Base-by-base conservation (phyloP, 2,113 vertebrate species). In the Pelecanus crispus region DNA sequence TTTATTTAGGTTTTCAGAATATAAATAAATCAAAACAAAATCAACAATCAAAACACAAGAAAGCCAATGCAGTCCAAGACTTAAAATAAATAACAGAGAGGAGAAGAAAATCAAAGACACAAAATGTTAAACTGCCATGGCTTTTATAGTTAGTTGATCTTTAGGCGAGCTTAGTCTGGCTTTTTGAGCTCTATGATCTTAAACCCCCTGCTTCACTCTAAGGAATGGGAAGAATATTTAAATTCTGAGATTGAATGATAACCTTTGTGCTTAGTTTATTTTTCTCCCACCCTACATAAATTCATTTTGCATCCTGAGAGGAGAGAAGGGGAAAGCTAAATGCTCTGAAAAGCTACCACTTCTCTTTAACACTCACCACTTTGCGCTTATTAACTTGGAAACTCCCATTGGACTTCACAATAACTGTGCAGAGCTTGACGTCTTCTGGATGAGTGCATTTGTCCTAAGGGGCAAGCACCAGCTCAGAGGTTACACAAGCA, bases 391-490 rank as follows among this genome's bases (percentile, higher is more conserved):
- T 99, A 98, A 98, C 98, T 96, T 99, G 99, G 98, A 99, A 99
- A 95, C 98, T 99, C 97, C 99, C 99, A 94, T 99, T 99, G 98
- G 99, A 98, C 98, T 99, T 99, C 96, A 99, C 98, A 98, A 99
- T 98, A 97, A 99, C 98, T 59, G 99, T 98, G 98, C 99, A 99
- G 97, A 99, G 98, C 97, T 98, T 99, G 98, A 99, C 98, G 96
- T 99, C 99, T 97, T 99, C 99, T 52, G 99, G 99, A 98, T 99
- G 99, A 97, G 99, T 99, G 97, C 99, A 99, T 98, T 99, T 99
- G 98, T 99, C 99, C 99, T 99, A 98, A 92, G 96, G 95, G 97
- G 72, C 74, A 98, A 98, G 94, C 98, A 98, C 94, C 97, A 85
- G 98, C 93, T 97, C 53, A 94, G 86, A 94, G 86, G 95, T 95